These are phyloP conservation scores for Lycocorax pyrrhopterus DNA, from an alignment of 2,113 vertebrate genomes.

Conservation along the genomic window DNA sequence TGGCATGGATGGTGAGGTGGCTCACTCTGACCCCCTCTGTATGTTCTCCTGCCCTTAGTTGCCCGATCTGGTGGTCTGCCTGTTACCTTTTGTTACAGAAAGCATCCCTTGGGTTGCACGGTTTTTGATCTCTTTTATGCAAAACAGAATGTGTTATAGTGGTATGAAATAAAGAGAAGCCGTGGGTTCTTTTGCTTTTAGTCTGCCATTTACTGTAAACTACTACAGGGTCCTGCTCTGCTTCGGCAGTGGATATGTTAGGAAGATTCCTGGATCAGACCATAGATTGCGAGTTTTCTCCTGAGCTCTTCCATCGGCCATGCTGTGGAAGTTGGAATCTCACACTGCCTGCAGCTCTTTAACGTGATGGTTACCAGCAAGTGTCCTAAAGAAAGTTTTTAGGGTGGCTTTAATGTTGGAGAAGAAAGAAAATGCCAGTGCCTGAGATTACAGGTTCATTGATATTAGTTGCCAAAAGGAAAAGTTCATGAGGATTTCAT, in stretches of 20 bases:
- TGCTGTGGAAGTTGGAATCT: neutral
- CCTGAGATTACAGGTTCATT: neutral
- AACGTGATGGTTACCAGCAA: neutral
- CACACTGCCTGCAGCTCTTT: neutral
- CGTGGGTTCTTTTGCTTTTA: neutral
- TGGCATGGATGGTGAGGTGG: neutral
- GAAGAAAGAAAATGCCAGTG: neutral
- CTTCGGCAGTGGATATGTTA: neutral
- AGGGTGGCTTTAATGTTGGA: neutral
- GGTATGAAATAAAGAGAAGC: neutral
- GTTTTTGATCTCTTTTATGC: neutral
- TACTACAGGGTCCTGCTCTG: neutral
- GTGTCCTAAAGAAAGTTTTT: neutral
- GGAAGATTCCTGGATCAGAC: neutral
- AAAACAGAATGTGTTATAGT: neutral
- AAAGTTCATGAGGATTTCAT: accelerated
- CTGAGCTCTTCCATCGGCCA: accelerated
- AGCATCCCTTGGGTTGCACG: neutral
- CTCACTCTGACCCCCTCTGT: neutral
- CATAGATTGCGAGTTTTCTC: neutral
- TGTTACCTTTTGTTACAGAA: neutral
- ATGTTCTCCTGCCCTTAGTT: neutral
- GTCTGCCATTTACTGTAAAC: neutral
- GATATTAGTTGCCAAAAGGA: neutral
- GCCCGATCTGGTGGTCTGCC: neutral